These are phyloP conservation scores for Drosophila antonietae DNA, from an alignment of 2,888 invertebrate species.

Conservation along the genomic window DNA sequence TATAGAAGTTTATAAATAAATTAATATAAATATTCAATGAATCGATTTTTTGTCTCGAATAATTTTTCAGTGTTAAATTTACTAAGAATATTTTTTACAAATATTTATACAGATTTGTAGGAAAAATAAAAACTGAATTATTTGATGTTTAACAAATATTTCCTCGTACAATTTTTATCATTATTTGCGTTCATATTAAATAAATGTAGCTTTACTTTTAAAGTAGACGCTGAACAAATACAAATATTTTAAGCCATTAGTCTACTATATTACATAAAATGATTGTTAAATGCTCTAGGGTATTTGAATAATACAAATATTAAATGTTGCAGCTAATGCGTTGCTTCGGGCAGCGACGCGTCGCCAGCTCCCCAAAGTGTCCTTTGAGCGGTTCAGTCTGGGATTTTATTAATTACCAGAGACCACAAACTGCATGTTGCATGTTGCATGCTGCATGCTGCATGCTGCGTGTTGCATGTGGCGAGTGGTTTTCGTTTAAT, in stretches of 20 bases:
- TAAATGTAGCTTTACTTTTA: neutral
- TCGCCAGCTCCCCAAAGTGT: constrained; percentile 55
- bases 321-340: constrained; percentile 57
- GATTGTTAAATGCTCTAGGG: constrained; percentile 5
- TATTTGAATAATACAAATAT: constrained; percentile 46
- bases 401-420: constrained; percentile 70
- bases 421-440: constrained; percentile 61
- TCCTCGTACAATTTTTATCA: neutral
- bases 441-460: constrained; percentile 45
- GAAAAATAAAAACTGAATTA: too few species aligned
- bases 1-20: too few species aligned
- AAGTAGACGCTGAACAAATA: neutral
- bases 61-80: too few species aligned
- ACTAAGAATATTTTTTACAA: too few species aligned
- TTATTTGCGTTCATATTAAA: neutral
- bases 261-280: neutral
- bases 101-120: too few species aligned
- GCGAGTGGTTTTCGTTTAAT: constrained; percentile 71
- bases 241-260: constrained; percentile 1
- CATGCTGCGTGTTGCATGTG: constrained; percentile 54
- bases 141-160: neutral
- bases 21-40: too few species aligned
- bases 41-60: too few species aligned
- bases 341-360: constrained; percentile 22
- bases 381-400: constrained; percentile 32